Percentiles rank a stretch among this genome's conserved stretches.
Evolutionary conservation across 2,888 invertebrate genomes (phyloP).

Genomic region (Gymnosoma rotundatum): DNA sequence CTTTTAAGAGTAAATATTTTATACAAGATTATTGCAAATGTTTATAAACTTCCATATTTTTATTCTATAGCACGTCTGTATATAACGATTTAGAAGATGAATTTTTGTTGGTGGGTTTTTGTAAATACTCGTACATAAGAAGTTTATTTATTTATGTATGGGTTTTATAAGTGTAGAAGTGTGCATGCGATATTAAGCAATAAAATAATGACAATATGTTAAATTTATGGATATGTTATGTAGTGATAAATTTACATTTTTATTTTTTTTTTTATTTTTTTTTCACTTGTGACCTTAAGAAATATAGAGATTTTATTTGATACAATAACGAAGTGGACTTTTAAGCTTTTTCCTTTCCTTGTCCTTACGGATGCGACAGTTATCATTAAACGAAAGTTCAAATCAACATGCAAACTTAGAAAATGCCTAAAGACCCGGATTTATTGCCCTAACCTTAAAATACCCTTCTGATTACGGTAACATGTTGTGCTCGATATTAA

Average conservation of each 20-base stretch:
- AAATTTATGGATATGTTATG: slow-evolving; percentile 59
- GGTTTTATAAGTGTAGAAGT: slow-evolving; percentile 5
- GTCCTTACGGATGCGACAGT: too few relatives aligned
- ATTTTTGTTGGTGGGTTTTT: not conserved
- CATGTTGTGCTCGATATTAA: too few relatives aligned
- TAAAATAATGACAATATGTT: slow-evolving; percentile 65
- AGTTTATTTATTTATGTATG: not conserved
- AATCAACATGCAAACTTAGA: too few relatives aligned
- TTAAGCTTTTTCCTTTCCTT: too few relatives aligned
- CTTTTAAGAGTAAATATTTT: slow-evolving; percentile 6
- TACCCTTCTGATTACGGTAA: too few relatives aligned
- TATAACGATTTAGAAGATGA: slow-evolving; percentile 23
- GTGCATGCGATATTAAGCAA: slow-evolving; percentile 32
- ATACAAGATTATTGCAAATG: slow-evolving; percentile 29
- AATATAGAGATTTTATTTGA: slow-evolving; percentile 6
- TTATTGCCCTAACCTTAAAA: too few relatives aligned
- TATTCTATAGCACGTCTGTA: not conserved
- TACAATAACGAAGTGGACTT: not conserved
- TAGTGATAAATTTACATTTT: slow-evolving; percentile 22
- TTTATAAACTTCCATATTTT: slow-evolving; percentile 1
- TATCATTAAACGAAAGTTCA: too few relatives aligned
- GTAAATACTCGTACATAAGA: not conserved
- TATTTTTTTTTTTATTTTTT: slow-evolving; percentile 33
- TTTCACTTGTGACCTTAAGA: slow-evolving; percentile 26
- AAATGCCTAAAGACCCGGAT: too few relatives aligned